A percentile compares a stretch with the other conserved stretches of the same genome.
Evolutionary conservation across 1,140 invertebrate species (phyloP).

Genomic region (Platyscapa corneri): DNA sequence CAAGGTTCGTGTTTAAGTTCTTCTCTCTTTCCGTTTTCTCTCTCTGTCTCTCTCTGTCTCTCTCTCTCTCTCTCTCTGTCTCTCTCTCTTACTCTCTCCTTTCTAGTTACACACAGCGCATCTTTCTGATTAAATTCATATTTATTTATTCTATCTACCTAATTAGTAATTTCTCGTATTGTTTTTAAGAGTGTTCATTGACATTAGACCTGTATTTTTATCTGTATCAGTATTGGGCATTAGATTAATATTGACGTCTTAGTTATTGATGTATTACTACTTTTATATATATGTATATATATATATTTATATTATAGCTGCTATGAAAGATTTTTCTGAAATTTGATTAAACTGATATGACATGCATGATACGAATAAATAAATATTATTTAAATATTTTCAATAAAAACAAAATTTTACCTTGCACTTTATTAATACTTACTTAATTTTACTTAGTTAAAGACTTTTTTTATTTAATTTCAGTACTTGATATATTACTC

Average conservation of each 20-base stretch:
- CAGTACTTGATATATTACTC: too few relatives aligned
- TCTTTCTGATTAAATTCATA: neutral
- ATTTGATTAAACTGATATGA: neutral
- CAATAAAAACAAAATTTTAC: too few relatives aligned
- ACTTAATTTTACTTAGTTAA: neutral
- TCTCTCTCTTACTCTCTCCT: neutral
- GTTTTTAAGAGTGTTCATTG: constrained; percentile 24
- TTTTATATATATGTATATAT: too few relatives aligned
- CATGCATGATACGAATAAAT: constrained; percentile 7
- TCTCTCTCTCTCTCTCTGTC: neutral
- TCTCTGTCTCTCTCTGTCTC: neutral
- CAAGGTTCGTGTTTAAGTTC: constrained; percentile 73
- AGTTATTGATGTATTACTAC: neutral
- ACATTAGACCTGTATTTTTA: constrained; percentile 24
- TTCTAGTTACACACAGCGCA: neutral
- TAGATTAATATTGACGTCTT: neutral
- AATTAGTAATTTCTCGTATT: neutral
- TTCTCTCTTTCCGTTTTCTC: constrained; percentile 32
- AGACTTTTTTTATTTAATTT: neutral
- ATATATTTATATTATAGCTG: neutral
- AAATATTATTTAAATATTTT: neutral
- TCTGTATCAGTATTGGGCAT: neutral
- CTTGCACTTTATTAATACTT: neutral
- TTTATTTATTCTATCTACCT: neutral
- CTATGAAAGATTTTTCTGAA: too few relatives aligned